These are phyloP conservation scores for Danio choprae DNA, from an alignment of 2,797 vertebrate genomes.

Conservation along the genomic window DNA sequence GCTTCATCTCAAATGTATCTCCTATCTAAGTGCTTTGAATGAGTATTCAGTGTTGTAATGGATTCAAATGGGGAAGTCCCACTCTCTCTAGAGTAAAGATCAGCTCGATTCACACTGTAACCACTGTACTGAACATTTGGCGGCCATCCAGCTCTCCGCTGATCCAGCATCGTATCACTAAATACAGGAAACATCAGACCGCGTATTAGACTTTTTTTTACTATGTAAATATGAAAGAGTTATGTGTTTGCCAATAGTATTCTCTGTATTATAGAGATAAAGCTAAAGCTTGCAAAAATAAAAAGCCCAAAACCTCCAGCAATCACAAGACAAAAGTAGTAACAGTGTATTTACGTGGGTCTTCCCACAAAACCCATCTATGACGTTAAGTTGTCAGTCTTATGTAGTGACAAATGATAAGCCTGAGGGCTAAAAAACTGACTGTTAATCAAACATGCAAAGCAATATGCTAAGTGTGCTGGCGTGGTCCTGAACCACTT, in stretches of 20 bases:
- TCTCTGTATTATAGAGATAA: conserved; percentile 23
- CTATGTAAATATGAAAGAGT: not conserved
- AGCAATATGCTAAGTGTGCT: conserved; percentile 45
- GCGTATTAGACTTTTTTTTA: not conserved
- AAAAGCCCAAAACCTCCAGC: conserved; percentile 42
- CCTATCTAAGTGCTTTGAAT: conserved; percentile 34
- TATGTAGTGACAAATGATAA: not conserved
- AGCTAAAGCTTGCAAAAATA: conserved; percentile 29
- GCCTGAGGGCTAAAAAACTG: not conserved
- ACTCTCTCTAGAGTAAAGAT: conserved; percentile 53
- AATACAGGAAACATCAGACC: conserved; percentile 29
- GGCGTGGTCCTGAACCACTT: conserved; percentile 47
- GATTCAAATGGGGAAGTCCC: conserved; percentile 47
- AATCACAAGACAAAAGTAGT: conserved; percentile 35
- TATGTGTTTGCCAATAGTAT: conserved; percentile 16
- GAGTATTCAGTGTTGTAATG: conserved; percentile 34
- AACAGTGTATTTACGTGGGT: conserved; percentile 18
- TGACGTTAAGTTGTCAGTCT: conserved; percentile 16
- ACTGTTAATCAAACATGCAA: not conserved
- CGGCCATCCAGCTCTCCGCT: not conserved
- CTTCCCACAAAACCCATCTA: conserved; percentile 33
- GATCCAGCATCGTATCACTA: conserved; percentile 20
- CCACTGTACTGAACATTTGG: conserved; percentile 24
- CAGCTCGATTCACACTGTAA: conserved; percentile 60
- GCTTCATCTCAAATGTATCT: not conserved